These are phyloP conservation scores for Chitala chitala DNA, from an alignment of 2,113 vertebrate species.

Conservation along the genomic window DNA sequence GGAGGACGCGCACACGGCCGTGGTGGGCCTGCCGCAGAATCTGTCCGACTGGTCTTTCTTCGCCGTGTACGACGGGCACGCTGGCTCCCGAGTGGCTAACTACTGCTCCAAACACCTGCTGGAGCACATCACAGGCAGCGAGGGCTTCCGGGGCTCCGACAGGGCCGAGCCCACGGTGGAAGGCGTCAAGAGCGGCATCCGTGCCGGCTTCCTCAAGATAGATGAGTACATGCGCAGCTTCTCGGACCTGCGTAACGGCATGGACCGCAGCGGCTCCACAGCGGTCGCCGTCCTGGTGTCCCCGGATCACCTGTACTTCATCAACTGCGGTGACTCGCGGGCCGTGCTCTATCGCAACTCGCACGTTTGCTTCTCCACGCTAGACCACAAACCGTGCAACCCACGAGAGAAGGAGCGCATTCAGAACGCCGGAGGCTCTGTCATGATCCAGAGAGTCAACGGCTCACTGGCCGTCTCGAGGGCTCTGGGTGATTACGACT, in stretches of 20 bases:
- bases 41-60: slow-evolving; percentile 96
- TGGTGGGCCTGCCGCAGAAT: slow-evolving; percentile 85
- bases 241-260: slow-evolving; percentile 90
- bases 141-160: slow-evolving; percentile 62
- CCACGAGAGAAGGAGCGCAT: slow-evolving; percentile 94
- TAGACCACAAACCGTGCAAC: slow-evolving; percentile 98
- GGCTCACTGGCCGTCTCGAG: slow-evolving; percentile 94
- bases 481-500: slow-evolving; percentile 96
- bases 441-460: slow-evolving; percentile 98
- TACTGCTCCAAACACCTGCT: slow-evolving; percentile 92
- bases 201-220: slow-evolving; percentile 93
- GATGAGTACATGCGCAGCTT: slow-evolving; percentile 98
- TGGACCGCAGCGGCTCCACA: slow-evolving; percentile 96
- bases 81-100: slow-evolving; percentile 94
- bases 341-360: slow-evolving; percentile 86
- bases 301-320: slow-evolving; percentile 89
- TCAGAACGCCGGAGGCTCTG: slow-evolving; percentile 96
- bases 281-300: slow-evolving; percentile 91
- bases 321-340: slow-evolving; percentile 96
- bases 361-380: slow-evolving; percentile 92
- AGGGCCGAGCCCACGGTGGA: slow-evolving; percentile 75
- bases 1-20: slow-evolving; percentile 96
- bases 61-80: slow-evolving; percentile 94
- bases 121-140: slow-evolving; percentile 86
- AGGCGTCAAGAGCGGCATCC: slow-evolving; percentile 86